Conservation (phyloP, 2,113 vertebrate species). For the Bostrychus sinensis region DNA sequence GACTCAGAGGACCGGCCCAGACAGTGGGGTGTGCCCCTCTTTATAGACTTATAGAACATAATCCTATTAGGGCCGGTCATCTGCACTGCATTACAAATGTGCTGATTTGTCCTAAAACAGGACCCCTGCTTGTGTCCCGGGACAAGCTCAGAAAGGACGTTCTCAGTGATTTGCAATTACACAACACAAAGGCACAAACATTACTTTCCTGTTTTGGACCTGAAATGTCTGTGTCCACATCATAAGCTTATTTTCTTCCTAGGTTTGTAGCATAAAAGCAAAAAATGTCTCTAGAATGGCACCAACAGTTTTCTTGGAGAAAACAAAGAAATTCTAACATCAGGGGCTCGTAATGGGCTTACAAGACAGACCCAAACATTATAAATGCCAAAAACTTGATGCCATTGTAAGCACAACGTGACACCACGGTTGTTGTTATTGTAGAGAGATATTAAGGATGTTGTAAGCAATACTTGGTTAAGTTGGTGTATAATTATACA, state of each 20-base stretch:
- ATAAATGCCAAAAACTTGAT: not conserved
- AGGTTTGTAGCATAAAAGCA: not conserved
- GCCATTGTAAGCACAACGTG: not conserved
- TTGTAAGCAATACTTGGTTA: no score
- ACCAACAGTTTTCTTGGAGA: no score
- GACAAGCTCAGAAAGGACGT: not conserved
- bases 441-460: no score
- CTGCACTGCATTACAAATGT: constrained; percentile 53
- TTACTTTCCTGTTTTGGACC: not conserved
- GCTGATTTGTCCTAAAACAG: constrained; percentile 42
- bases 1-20: constrained; percentile 28
- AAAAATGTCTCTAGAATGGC: not conserved
- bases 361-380: not conserved
- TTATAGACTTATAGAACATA: constrained; percentile 43
- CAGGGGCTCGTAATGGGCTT: not conserved
- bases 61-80: constrained; percentile 75
- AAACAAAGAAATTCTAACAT: no score
- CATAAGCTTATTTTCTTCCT: not conserved
- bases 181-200: not conserved
- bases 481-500: no score
- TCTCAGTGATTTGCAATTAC: not conserved
- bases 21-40: constrained; percentile 15
- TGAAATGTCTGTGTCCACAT: not conserved
- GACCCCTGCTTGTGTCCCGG: constrained; percentile 18
- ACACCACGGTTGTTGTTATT: not conserved